A percentile compares a stretch with the other conserved stretches of the same genome.
These are phyloP conservation scores for Drosophila atripex DNA, from an alignment of 2,888 invertebrate species.

Conservation along the genomic window DNA sequence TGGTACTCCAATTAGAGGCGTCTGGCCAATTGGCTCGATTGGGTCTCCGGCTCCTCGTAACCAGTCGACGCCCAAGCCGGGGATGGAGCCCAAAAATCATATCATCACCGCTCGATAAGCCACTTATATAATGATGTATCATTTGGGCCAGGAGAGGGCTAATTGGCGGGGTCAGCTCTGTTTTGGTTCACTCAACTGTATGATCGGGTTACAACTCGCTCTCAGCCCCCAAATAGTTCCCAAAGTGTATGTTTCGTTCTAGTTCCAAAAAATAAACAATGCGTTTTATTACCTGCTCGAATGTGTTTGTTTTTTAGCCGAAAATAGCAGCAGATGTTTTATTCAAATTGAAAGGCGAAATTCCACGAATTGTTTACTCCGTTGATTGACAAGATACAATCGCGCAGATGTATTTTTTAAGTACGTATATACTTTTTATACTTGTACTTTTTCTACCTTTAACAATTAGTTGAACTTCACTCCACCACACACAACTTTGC, in stretches of 20 bases:
- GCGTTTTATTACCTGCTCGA: conserved; percentile 62
- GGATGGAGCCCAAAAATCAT: conserved; percentile 4
- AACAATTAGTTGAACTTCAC: conserved; percentile 33
- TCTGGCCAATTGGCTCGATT: conserved; percentile 32
- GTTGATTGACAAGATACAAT: conserved; percentile 31
- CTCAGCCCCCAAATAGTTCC: not conserved
- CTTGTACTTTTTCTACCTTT: conserved; percentile 8
- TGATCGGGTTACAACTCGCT: conserved; percentile 2
- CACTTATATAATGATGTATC: conserved; percentile 24
- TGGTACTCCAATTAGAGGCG: conserved; percentile 52
- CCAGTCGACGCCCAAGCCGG: conserved; percentile 15
- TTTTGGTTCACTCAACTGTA: conserved; percentile 2
- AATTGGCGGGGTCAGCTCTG: conserved; percentile 15
- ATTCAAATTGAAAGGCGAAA: conserved; percentile 24
- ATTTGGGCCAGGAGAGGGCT: conserved; percentile 9
- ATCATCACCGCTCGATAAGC: conserved; percentile 20
- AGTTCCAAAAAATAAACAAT: conserved; percentile 16
- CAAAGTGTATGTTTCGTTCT: conserved; percentile 1
- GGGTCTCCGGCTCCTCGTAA: conserved; percentile 27
- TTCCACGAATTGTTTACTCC: conserved; percentile 38
- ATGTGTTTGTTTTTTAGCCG: conserved; percentile 26
- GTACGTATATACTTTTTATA: no score
- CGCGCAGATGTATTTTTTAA: conserved; percentile 13
- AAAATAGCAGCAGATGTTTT: conserved; percentile 58
- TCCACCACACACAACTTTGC: conserved; percentile 46